Percentiles rank a stretch among this genome's conserved stretches.
Evolutionary conservation across 2,113 vertebrate genomes (phyloP).

Genomic region (Callithrix jacchus): DNA sequence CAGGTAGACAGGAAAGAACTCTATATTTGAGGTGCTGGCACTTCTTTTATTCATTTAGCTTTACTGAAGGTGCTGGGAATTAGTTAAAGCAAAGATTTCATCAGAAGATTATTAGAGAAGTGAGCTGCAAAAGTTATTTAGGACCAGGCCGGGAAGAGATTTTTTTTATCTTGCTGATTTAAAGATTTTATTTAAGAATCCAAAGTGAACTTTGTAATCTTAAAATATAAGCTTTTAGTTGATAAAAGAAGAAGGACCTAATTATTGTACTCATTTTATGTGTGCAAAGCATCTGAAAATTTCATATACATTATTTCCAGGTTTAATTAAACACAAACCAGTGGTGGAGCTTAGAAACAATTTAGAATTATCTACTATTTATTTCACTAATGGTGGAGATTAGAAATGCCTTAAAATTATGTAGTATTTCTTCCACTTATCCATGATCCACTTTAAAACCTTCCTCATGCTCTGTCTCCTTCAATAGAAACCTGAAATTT

Average conservation of each 20-base stretch:
- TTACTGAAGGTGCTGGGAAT: neutral
- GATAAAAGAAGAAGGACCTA: neutral
- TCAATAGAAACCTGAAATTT: neutral
- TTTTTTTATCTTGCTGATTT: neutral
- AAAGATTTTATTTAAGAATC: neutral
- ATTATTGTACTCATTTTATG: neutral
- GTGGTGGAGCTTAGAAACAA: neutral
- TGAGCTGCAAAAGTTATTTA: neutral
- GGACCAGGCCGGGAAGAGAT: neutral
- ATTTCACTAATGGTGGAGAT: neutral
- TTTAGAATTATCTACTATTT: neutral
- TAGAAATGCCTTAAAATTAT: conserved; percentile 18
- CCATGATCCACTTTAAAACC: neutral
- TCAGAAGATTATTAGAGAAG: neutral
- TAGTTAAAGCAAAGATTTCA: neutral
- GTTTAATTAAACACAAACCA: neutral
- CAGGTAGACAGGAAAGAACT: neutral
- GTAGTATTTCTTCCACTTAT: neutral
- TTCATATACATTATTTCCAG: conserved; percentile 23
- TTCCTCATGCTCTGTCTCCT: neutral
- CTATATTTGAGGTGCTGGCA: neutral
- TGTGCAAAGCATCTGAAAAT: neutral
- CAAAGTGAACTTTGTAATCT: neutral
- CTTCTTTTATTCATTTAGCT: neutral
- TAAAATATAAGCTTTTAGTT: conserved; percentile 27